Conservation (phyloP, 2,888 invertebrate genomes). For the Pseudococcus viburni region DNA sequence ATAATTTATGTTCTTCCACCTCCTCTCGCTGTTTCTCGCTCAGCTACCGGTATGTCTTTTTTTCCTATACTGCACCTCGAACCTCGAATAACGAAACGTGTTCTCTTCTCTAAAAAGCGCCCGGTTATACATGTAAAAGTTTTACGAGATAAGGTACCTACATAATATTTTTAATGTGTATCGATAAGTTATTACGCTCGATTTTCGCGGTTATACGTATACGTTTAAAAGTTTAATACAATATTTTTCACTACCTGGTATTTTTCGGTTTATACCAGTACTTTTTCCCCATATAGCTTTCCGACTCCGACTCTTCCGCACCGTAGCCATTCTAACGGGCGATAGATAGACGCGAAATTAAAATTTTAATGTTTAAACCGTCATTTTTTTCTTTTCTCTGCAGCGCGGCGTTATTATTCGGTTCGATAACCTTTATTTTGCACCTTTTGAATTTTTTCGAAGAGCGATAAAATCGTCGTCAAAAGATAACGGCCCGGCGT, state of each 20-base stretch:
- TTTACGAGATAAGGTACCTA: constrained; percentile 56
- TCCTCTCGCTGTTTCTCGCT: background rate
- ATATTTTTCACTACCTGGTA: constrained; percentile 37
- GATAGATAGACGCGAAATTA: constrained; percentile 19
- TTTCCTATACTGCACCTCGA: background rate
- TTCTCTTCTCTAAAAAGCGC: constrained; percentile 4
- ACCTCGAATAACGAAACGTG: constrained; percentile 23
- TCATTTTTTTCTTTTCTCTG: background rate
- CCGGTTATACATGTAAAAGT: constrained; percentile 46
- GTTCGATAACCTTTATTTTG: constrained; percentile 42
- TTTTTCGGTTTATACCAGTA: constrained; percentile 19
- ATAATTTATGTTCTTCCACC: constrained; percentile 34
- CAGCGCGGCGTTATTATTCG: background rate
- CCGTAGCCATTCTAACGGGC: background rate
- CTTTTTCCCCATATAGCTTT: background rate
- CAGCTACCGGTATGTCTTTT: background rate
- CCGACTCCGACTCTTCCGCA: background rate
- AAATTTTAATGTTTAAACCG: constrained; percentile 10
- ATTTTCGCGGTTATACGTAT: constrained; percentile 50
- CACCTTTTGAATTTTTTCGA: background rate
- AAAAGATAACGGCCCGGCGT: background rate
- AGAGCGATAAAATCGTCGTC: constrained; percentile 8
- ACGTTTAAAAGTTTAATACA: constrained; percentile 49
- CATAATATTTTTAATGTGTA: constrained; percentile 54
- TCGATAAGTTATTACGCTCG: constrained; percentile 56